Evolutionary conservation across 2,797 vertebrate genomes (phyloP).

Genomic region (Acropternis orthonyx): DNA sequence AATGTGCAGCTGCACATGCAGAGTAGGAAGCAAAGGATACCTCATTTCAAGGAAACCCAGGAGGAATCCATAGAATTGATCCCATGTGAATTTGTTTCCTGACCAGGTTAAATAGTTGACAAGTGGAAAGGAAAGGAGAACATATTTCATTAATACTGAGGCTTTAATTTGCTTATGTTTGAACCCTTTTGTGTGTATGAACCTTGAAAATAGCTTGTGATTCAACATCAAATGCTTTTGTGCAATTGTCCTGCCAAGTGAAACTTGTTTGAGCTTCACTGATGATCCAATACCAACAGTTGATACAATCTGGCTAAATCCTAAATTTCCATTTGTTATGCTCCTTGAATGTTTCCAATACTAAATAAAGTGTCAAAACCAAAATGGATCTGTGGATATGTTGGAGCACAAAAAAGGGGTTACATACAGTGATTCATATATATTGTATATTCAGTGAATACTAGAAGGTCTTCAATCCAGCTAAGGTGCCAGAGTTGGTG

Average conservation of each 20-base stretch:
- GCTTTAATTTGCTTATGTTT: constrained; percentile 50
- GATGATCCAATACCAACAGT: constrained; percentile 57
- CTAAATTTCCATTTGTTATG: constrained; percentile 17
- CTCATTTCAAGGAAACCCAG: constrained; percentile 30
- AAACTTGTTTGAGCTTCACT: constrained; percentile 37
- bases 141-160: constrained; percentile 19
- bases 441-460: background rate
- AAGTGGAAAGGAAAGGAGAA: background rate
- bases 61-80: constrained; percentile 32
- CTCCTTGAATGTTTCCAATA: background rate
- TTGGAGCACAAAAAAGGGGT: background rate
- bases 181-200: background rate
- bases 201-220: constrained; percentile 38
- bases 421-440: background rate
- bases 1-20: constrained; percentile 57
- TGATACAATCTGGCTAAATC: constrained; percentile 38
- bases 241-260: constrained; percentile 38
- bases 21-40: constrained; percentile 31
- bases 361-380: constrained; percentile 44
- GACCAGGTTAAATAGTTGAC: constrained; percentile 53
- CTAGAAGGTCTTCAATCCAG: background rate
- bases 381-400: background rate
- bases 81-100: background rate
- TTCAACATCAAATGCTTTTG: constrained; percentile 42
- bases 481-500: background rate